Percentiles rank a stretch among this genome's conserved stretches.
Conservation (phyloP, 2,113 vertebrate species). For the Daphoenositta chrysoptera region DNA sequence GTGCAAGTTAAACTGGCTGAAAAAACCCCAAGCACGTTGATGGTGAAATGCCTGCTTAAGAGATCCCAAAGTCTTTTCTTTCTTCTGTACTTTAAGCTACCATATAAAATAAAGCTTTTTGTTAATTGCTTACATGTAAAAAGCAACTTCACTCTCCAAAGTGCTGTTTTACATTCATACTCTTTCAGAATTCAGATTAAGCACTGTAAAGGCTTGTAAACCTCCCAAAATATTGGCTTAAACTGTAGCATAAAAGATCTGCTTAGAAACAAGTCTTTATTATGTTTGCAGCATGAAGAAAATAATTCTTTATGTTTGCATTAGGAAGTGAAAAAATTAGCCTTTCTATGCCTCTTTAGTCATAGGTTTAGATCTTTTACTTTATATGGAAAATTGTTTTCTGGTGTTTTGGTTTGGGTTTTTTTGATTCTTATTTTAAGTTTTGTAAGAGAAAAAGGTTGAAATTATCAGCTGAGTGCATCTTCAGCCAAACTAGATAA, state of each 20-base stretch:
- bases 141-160: neutral
- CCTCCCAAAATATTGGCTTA: neutral
- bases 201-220: neutral
- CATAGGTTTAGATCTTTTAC: neutral
- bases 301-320: neutral
- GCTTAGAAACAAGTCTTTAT: neutral
- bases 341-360: neutral
- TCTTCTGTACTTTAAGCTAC: neutral
- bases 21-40: neutral
- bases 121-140: neutral
- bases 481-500: neutral
- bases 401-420: neutral
- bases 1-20: neutral
- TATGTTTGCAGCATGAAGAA: neutral
- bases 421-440: neutral
- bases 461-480: neutral
- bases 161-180: neutral
- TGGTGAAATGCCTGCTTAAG: neutral
- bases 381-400: neutral
- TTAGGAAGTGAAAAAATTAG: neutral
- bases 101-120: neutral
- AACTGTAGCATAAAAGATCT: neutral
- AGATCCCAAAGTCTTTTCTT: neutral
- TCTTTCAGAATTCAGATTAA: neutral
- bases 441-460: neutral